These are phyloP conservation scores for Lathronympha strigana DNA, from an alignment of 2,888 invertebrate species.

Conservation along the genomic window DNA sequence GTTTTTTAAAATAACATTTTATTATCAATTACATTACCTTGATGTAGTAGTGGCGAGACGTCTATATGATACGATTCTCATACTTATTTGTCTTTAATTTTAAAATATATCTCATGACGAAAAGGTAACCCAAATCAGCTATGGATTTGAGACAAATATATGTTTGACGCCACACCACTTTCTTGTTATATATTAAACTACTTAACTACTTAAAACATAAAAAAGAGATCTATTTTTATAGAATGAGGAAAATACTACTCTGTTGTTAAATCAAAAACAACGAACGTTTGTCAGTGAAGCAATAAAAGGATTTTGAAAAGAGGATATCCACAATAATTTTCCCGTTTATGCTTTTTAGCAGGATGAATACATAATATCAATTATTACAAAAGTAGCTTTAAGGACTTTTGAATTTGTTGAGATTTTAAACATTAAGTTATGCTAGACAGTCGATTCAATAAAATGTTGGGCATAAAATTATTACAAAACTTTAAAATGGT, in stretches of 20 bases:
- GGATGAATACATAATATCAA: background rate
- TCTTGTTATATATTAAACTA: constrained; percentile 4
- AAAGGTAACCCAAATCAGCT: background rate
- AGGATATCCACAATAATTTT: background rate
- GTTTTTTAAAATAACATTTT: background rate
- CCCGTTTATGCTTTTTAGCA: background rate
- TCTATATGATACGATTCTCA: background rate
- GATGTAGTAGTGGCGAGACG: background rate
- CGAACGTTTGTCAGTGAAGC: background rate
- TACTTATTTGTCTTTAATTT: background rate
- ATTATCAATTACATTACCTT: background rate
- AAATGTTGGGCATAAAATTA: background rate
- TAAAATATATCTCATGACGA: background rate
- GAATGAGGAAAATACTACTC: constrained; percentile 28
- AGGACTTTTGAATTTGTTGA: background rate
- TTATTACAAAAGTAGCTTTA: background rate
- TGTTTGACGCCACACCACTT: constrained; percentile 4
- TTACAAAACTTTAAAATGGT: background rate
- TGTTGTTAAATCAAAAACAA: background rate
- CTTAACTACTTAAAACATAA: background rate
- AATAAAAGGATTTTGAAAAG: background rate
- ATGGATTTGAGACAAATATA: background rate
- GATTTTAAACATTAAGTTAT: background rate
- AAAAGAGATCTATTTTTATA: background rate
- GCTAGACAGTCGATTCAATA: background rate